Evolutionary conservation across 2,797 vertebrate species (phyloP).

Genomic region (Oophaga sylvatica): DNA sequence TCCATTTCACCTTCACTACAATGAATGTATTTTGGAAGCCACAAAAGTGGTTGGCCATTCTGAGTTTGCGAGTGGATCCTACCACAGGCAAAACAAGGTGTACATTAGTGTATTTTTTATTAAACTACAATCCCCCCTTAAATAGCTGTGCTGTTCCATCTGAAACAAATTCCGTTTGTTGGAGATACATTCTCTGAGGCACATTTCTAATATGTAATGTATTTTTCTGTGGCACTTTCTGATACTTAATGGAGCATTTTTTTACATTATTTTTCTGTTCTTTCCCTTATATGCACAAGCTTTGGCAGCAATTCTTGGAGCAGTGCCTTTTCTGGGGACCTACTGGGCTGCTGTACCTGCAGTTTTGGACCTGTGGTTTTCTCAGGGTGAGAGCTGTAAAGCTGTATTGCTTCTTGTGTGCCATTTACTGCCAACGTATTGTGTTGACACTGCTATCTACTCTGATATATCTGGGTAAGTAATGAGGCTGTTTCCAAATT

Average conservation of each 20-base stretch:
- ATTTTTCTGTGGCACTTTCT: not conserved
- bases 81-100: too few relatives aligned
- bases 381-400: constrained; percentile 90
- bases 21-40: too few relatives aligned
- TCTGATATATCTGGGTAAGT: constrained; percentile 97
- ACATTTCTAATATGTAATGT: not conserved
- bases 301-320: constrained; percentile 93
- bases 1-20: too few relatives aligned
- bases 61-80: too few relatives aligned
- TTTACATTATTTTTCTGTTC: not conserved
- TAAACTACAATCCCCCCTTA: too few relatives aligned
- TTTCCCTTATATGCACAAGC: constrained; percentile 71
- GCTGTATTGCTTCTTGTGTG: constrained; percentile 89
- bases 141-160: too few relatives aligned
- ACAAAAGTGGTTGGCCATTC: too few relatives aligned
- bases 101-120: too few relatives aligned
- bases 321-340: constrained; percentile 94
- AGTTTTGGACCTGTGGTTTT: constrained; percentile 93
- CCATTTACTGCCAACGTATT: constrained; percentile 96
- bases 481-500: not conserved
- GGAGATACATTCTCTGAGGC: too few relatives aligned
- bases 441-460: constrained; percentile 98
- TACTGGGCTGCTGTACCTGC: constrained; percentile 97
- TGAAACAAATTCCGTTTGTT: too few relatives aligned
- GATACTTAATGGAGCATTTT: not conserved